Percentiles rank a stretch among this genome's conserved stretches.
These are phyloP conservation scores for Clivina fossor DNA, from an alignment of 2,888 invertebrate genomes.

Conservation along the genomic window DNA sequence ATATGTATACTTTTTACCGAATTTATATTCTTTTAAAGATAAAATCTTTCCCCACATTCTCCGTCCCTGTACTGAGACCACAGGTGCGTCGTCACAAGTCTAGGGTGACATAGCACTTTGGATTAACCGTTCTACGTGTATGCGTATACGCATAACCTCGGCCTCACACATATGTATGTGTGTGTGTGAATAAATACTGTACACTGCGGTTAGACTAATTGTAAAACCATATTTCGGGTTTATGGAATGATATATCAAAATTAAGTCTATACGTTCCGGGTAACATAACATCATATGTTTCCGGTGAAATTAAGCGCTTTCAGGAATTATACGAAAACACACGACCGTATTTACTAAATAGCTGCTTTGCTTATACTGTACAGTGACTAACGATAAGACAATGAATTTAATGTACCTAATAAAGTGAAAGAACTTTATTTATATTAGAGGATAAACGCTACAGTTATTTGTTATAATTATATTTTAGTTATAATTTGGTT, in stretches of 20 bases:
- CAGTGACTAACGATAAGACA: too few species aligned
- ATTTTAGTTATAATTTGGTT: too few species aligned
- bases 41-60: too few species aligned
- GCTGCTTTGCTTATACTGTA: background rate
- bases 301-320: background rate
- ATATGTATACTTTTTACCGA: too few species aligned
- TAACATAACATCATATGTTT: conserved; percentile 4
- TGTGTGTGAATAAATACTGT: background rate
- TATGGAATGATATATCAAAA: conserved; percentile 19
- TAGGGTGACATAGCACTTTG: conserved; percentile 23
- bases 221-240: conserved; percentile 10
- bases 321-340: background rate
- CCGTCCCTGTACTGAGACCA: too few species aligned
- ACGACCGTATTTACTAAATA: background rate
- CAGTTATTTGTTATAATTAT: too few species aligned
- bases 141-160: background rate
- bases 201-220: background rate
- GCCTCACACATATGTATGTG: too few species aligned
- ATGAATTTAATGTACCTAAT: too few species aligned
- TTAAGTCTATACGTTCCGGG: conserved; percentile 6
- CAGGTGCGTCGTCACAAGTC: conserved; percentile 16
- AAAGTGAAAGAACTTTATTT: too few species aligned
- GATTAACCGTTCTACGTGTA: too few species aligned
- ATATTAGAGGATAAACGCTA: too few species aligned
- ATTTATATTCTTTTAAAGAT: too few species aligned